These are phyloP conservation scores for Pampusana beccarii DNA, from an alignment of 2,113 vertebrate genomes.

Conservation along the genomic window DNA sequence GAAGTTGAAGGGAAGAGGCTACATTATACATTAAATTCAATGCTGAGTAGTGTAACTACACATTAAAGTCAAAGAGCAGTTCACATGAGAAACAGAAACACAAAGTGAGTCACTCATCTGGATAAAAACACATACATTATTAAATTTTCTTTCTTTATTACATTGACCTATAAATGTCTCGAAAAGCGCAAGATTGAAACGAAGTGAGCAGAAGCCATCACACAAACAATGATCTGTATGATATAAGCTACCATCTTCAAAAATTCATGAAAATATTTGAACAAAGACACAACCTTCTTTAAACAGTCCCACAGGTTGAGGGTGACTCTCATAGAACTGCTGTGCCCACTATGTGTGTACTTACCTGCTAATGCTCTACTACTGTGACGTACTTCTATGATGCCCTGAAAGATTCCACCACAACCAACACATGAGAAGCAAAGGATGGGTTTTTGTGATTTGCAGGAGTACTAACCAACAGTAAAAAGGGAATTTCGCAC, in stretches of 20 bases:
- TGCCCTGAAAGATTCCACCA: neutral
- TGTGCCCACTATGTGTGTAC: neutral
- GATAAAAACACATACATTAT: constrained; percentile 67
- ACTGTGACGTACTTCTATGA: neutral
- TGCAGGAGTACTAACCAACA: neutral
- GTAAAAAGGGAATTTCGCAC: neutral
- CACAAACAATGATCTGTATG: neutral
- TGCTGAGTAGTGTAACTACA: constrained; percentile 51
- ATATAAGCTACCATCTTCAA: constrained; percentile 28
- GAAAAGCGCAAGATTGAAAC: constrained; percentile 52
- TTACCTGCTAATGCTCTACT: neutral
- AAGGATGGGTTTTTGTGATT: neutral
- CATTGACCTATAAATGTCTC: constrained; percentile 56
- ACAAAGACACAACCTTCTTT: constrained; percentile 16
- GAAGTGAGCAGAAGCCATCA: constrained; percentile 56
- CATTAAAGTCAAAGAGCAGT: constrained; percentile 61
- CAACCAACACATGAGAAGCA: neutral
- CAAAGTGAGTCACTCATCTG: constrained; percentile 62
- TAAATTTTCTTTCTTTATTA: constrained; percentile 69
- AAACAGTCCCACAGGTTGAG: neutral
- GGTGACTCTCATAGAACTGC: neutral
- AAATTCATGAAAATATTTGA: constrained; percentile 59
- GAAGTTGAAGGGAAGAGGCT: constrained; percentile 40
- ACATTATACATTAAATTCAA: constrained; percentile 55
- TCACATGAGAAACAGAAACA: constrained; percentile 60